Evolutionary conservation across 2,797 vertebrate species (phyloP).

Genomic region (Megaceryle alcyon): DNA sequence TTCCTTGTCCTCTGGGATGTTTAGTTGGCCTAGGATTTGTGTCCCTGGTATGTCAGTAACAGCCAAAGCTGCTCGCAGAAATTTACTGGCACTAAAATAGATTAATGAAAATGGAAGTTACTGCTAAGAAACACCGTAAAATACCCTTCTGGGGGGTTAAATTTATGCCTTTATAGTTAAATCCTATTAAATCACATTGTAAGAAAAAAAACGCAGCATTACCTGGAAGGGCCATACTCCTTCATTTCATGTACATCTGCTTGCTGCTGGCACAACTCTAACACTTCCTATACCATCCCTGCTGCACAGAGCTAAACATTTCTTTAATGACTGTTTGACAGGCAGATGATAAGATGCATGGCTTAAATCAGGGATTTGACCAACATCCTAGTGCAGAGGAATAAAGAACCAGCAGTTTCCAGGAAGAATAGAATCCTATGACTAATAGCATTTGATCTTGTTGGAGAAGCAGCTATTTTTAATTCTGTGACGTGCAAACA

Average conservation of each 20-base stretch:
- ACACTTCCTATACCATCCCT: neutral
- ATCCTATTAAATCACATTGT: neutral
- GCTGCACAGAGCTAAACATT: neutral
- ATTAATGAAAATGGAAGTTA: neutral
- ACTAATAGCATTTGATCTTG: slow-evolving; percentile 51
- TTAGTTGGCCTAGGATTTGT: neutral
- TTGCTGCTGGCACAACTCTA: neutral
- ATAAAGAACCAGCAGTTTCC: neutral
- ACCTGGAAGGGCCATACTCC: neutral
- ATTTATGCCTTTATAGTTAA: neutral
- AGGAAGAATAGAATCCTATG: slow-evolving; percentile 13
- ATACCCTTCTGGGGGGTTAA: neutral
- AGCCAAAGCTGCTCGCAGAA: neutral
- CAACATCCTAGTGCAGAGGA: neutral
- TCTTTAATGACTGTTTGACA: neutral
- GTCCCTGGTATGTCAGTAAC: neutral
- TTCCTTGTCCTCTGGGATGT: neutral
- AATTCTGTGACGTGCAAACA: slow-evolving; percentile 43
- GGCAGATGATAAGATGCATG: neutral
- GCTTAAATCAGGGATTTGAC: slow-evolving; percentile 21
- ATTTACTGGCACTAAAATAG: neutral
- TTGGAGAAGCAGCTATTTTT: slow-evolving; percentile 47
- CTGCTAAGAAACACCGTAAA: neutral
- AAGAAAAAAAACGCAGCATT: neutral
- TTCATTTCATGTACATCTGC: neutral